A percentile compares a stretch with the other conserved stretches of the same genome.
These are phyloP conservation scores for Lepisosteus oculatus DNA, from an alignment of 2,113 vertebrate species.

Conservation along the genomic window DNA sequence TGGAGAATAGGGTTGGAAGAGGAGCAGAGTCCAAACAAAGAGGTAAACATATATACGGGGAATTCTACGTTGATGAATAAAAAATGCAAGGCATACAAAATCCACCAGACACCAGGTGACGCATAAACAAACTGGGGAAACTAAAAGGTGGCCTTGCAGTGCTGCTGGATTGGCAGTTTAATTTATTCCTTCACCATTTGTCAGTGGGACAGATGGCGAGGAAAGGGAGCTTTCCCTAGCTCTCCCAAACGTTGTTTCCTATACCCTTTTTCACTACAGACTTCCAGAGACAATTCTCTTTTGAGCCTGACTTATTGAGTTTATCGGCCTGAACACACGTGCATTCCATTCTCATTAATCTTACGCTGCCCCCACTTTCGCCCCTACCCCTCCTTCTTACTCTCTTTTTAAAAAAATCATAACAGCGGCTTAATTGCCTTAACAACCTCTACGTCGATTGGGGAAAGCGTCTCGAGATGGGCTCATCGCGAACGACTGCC, in stretches of 20 bases:
- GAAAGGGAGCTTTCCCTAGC: neutral
- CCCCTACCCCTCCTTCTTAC: constrained; percentile 7
- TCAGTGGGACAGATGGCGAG: constrained; percentile 10
- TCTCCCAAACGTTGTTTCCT: constrained; percentile 20
- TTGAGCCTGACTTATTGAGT: constrained; percentile 31
- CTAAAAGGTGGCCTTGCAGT: neutral
- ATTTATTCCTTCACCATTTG: neutral
- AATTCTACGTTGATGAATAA: no score
- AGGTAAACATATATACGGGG: no score
- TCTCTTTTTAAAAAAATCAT: constrained; percentile 17
- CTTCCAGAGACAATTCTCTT: constrained; percentile 24
- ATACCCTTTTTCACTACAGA: constrained; percentile 21
- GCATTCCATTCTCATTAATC: constrained; percentile 25
- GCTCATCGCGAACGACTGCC: no score
- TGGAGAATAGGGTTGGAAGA: no score
- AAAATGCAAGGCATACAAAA: no score
- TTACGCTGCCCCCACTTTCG: constrained; percentile 27
- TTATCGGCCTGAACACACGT: constrained; percentile 38
- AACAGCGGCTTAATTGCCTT: constrained; percentile 16
- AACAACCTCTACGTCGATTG: neutral
- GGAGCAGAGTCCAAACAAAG: no score
- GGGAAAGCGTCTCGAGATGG: no score
- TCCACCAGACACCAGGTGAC: no score
- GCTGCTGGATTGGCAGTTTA: neutral
- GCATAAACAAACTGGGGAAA: no score